Evolutionary conservation across 2,888 invertebrate genomes (phyloP).

Genomic region (Lithophane semibrunnea): DNA sequence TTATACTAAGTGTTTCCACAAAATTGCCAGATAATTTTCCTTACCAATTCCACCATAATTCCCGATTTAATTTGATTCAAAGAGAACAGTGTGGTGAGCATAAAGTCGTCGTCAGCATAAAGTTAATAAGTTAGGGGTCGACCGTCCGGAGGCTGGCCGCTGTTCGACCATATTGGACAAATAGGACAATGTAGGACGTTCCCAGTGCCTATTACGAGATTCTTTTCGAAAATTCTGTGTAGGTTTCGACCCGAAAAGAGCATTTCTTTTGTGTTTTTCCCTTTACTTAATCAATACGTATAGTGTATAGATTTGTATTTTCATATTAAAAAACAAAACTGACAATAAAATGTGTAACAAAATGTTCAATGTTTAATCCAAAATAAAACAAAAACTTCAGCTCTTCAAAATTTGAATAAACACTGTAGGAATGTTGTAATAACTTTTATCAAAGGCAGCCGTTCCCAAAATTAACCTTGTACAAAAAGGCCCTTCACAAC

Average conservation of each 20-base stretch:
- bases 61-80: constrained; percentile 49
- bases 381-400: constrained; percentile 39
- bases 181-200: constrained; percentile 41
- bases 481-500: constrained; percentile 53
- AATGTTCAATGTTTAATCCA: constrained; percentile 16
- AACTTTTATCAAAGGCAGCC: constrained; percentile 45
- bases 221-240: constrained; percentile 35
- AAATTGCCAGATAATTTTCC: constrained; percentile 23
- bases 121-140: constrained; percentile 78
- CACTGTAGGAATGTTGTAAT: constrained; percentile 42
- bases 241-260: neutral
- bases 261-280: neutral
- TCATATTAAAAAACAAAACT: neutral
- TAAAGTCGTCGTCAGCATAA: constrained; percentile 79
- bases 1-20: neutral
- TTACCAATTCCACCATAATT: constrained; percentile 1
- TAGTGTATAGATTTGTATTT: neutral
- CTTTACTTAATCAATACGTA: neutral
- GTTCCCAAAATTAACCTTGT: constrained; percentile 53
- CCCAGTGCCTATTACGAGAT: constrained; percentile 26
- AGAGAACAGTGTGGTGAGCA: constrained; percentile 50
- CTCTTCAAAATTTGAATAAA: constrained; percentile 44
- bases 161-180: constrained; percentile 56
- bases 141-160: constrained; percentile 61
- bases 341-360: constrained; percentile 9